Conservation (phyloP, 2,797 vertebrate species). For the Aplochiton taeniatus region DNA sequence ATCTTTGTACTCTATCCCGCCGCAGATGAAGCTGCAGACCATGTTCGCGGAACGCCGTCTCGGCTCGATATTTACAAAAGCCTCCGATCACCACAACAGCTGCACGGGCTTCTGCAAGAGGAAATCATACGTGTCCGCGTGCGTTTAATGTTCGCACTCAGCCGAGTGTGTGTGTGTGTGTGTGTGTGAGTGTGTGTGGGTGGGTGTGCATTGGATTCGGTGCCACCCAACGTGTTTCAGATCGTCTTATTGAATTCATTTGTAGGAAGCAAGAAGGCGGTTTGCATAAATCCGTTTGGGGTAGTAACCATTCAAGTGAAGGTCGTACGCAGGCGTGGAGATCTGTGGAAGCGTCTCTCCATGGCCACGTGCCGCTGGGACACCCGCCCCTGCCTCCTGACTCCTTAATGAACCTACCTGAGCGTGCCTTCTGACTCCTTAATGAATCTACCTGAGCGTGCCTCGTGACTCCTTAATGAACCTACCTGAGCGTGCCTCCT, state of each 20-base stretch:
- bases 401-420: slow-evolving; percentile 60
- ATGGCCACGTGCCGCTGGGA: slow-evolving; percentile 29
- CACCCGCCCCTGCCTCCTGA: not conserved
- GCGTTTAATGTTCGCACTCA: slow-evolving; percentile 62
- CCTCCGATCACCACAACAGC: slow-evolving; percentile 61
- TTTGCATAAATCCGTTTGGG: slow-evolving; percentile 63
- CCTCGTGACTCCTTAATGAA: slow-evolving; percentile 21
- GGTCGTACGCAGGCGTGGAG: no score
- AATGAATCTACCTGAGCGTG: slow-evolving; percentile 54
- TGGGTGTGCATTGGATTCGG: slow-evolving; percentile 48
- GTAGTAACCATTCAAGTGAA: slow-evolving; percentile 39
- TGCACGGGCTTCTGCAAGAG: slow-evolving; percentile 49
- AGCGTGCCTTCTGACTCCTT: slow-evolving; percentile 35
- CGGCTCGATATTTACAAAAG: slow-evolving; percentile 75
- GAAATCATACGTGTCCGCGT: slow-evolving; percentile 49
- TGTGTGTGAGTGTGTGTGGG: no score
- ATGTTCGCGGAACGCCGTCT: slow-evolving; percentile 68
- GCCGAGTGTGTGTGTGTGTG: slow-evolving; percentile 51
- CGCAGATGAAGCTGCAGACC: slow-evolving; percentile 72
- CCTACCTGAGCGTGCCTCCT: not conserved
- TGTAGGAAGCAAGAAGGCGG: slow-evolving; percentile 52
- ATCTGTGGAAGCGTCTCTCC: no score
- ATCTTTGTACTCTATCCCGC: slow-evolving; percentile 74
- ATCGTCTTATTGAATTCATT: slow-evolving; percentile 36
- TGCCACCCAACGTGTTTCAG: slow-evolving; percentile 54